These are phyloP conservation scores for Lasioglossum zephyrum DNA, from an alignment of 2,888 invertebrate species.

Conservation along the genomic window DNA sequence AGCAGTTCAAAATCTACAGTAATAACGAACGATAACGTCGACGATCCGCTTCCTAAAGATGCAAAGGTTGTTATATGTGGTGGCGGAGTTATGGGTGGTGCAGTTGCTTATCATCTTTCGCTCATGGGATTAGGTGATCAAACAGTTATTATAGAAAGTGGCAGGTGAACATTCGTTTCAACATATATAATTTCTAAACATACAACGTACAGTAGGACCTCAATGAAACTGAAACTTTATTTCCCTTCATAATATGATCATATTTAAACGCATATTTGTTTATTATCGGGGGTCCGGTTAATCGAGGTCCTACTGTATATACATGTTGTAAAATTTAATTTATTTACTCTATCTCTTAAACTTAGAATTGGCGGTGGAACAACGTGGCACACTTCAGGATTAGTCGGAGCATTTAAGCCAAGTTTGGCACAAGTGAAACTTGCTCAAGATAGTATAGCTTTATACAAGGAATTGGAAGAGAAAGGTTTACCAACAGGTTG, in stretches of 20 bases:
- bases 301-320: neutral
- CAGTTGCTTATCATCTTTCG: constrained; percentile 95
- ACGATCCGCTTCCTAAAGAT: constrained; percentile 84
- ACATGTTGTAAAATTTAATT: neutral
- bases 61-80: constrained; percentile 94
- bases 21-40: constrained; percentile 45
- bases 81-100: constrained; percentile 96
- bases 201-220: neutral
- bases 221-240: too few relatives aligned
- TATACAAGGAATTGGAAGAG: constrained; percentile 90
- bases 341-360: neutral
- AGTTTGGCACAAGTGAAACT: constrained; percentile 92
- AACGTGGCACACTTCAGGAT: constrained; percentile 92
- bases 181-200: neutral
- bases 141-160: constrained; percentile 94
- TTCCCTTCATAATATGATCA: too few relatives aligned
- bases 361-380: constrained; percentile 91
- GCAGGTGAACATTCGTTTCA: constrained; percentile 86
- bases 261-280: too few relatives aligned
- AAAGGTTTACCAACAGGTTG: constrained; percentile 92
- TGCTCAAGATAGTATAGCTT: constrained; percentile 91
- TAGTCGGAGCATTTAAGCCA: constrained; percentile 94
- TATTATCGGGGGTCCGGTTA: too few relatives aligned
- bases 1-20: constrained; percentile 39
- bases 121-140: constrained; percentile 92